Percentiles rank a stretch among this genome's conserved stretches.
These are phyloP conservation scores for Varecia variegata DNA, from an alignment of 2,797 vertebrate genomes.

Conservation along the genomic window DNA sequence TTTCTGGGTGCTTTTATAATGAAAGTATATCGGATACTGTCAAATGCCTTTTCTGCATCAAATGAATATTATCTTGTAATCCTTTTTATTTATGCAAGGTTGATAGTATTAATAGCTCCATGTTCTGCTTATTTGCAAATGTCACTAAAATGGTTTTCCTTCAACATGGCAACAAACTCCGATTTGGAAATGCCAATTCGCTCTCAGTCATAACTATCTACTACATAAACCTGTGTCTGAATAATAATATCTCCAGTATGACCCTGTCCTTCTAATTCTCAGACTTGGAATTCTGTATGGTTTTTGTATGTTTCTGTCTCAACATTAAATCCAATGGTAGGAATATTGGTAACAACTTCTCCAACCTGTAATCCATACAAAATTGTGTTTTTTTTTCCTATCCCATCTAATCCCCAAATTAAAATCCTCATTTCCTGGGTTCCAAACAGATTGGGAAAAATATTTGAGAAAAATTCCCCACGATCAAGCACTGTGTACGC, in stretches of 20 bases:
- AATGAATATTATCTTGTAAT: neutral
- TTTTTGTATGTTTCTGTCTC: neutral
- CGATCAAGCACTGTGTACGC: neutral
- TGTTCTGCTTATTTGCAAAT: constrained; percentile 97
- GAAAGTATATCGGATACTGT: neutral
- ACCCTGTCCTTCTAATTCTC: constrained; percentile 75
- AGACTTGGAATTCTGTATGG: neutral
- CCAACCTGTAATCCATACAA: constrained; percentile 94
- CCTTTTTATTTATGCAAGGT: neutral
- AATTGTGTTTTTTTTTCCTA: constrained; percentile 94
- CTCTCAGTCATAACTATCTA: constrained; percentile 96
- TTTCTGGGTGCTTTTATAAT: neutral
- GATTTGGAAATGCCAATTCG: constrained; percentile 96
- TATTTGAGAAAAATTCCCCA: constrained; percentile 93
- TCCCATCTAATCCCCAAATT: constrained; percentile 94
- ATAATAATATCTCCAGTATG: constrained; percentile 96
- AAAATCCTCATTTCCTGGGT: constrained; percentile 96
- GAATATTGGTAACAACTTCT: constrained; percentile 96
- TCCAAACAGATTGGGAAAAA: constrained; percentile 94
- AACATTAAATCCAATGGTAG: constrained; percentile 73
- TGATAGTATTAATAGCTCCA: constrained; percentile 86
- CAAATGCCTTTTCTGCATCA: neutral
- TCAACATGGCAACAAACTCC: constrained; percentile 95
- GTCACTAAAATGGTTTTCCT: constrained; percentile 97
- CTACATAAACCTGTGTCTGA: constrained; percentile 96